Evolutionary conservation across 2,888 invertebrate species (phyloP).

Genomic region (Ectobius pallidus): DNA sequence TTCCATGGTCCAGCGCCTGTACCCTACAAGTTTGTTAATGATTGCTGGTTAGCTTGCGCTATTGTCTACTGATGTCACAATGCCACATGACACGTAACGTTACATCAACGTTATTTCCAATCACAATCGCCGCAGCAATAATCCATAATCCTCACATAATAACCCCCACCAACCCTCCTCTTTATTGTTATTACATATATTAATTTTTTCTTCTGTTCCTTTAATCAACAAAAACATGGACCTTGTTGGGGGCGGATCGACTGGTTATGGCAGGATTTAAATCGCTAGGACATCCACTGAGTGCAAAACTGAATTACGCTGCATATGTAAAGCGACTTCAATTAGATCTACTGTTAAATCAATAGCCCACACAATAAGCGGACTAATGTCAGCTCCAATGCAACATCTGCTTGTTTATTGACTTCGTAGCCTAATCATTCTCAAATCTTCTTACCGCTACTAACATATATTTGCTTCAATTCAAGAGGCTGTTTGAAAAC

Average conservation of each 20-base stretch:
- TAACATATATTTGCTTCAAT: too few relatives aligned
- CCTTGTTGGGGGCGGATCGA: conserved; percentile 27
- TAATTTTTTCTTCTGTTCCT: conserved; percentile 31
- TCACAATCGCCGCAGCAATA: conserved; percentile 35
- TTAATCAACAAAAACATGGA: conserved; percentile 32
- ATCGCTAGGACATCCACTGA: background rate
- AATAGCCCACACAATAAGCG: too few relatives aligned
- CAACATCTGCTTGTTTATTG: too few relatives aligned
- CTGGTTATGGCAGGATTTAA: conserved; percentile 32
- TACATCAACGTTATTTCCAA: conserved; percentile 33
- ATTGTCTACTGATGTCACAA: conserved; percentile 35
- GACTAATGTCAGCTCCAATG: too few relatives aligned
- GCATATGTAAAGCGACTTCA: too few relatives aligned
- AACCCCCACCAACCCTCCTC: conserved; percentile 24
- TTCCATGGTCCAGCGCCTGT: conserved; percentile 29
- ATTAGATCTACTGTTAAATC: too few relatives aligned
- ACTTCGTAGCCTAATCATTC: too few relatives aligned
- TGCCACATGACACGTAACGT: conserved; percentile 35
- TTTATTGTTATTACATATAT: conserved; percentile 33
- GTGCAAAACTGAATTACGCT: conserved; percentile 14
- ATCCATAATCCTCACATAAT: conserved; percentile 36
- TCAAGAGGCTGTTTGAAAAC: too few relatives aligned
- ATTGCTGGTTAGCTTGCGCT: conserved; percentile 31
- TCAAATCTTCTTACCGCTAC: too few relatives aligned
- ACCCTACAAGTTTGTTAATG: conserved; percentile 32